Evolutionary conservation across 1,140 invertebrate species (phyloP).

Genomic region (Phocides pigmalion): DNA sequence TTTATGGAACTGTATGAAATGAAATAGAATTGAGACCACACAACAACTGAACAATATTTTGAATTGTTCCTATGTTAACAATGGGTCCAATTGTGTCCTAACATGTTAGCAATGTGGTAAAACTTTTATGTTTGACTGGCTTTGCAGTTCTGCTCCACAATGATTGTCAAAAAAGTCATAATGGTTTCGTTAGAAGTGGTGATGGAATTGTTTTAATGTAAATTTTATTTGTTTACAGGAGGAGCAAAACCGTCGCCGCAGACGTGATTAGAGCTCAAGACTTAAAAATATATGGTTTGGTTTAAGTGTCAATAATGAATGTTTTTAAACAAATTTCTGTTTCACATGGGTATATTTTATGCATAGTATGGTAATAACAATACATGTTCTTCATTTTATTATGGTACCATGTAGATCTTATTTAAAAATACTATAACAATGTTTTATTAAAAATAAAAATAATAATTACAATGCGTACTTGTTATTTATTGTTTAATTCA

Average conservation of each 20-base stretch:
- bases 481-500: neutral
- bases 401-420: slow-evolving; percentile 11
- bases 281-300: slow-evolving; percentile 26
- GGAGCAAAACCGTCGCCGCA: slow-evolving; percentile 78
- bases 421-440: slow-evolving; percentile 20
- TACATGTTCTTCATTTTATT: slow-evolving; percentile 19
- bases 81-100: no score
- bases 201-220: no score
- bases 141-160: no score
- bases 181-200: no score
- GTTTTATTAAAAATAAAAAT: slow-evolving; percentile 19
- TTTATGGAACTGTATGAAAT: no score
- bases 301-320: slow-evolving; percentile 33
- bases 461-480: neutral
- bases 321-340: slow-evolving; percentile 29
- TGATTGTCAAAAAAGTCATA: no score
- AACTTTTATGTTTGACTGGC: no score
- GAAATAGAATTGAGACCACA: no score
- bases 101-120: no score
- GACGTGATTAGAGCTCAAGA: slow-evolving; percentile 62
- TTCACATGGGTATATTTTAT: slow-evolving; percentile 25
- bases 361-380: slow-evolving; percentile 12
- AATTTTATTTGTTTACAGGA: slow-evolving; percentile 67
- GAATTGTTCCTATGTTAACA: no score
- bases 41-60: no score